Base-by-base conservation (phyloP, 1,140 invertebrate genomes). In the Ceratitis capitata region DNA sequence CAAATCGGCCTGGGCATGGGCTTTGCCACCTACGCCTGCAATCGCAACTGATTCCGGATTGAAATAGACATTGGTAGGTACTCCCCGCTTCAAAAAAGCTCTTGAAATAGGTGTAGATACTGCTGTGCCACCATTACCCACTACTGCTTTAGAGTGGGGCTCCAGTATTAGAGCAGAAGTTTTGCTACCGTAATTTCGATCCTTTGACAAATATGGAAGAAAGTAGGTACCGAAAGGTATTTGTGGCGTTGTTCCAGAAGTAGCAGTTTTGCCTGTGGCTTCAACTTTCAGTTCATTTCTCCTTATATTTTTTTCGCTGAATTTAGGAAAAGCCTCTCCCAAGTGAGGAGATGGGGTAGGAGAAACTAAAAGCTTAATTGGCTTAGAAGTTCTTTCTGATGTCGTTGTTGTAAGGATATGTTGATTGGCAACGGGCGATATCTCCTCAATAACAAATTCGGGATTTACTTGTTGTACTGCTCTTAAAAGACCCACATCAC, bases 21-120 rank as follows among this genome's bases (percentile, higher is more conserved):
- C 95, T 82, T 94, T 93, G 35, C 95, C 95, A 0, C 95, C 95
- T 14, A 95, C 94, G 2, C 95, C 95, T 12, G 93, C 95, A 5
- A 95, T 93, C n/a, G 95, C 95, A 1, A 95, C 93, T 2, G 95
- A 94, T 85, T 93, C 92, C 2, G 95, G 95, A 86, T 94, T 92
- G 87, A 95, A 95, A 53, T 94, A 89, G 26, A 96, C 93, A 82
- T 94, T 92, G 19, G 92, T 93, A 87, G 92, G 91, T 84, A 89
- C 93, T 45, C 92, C 94, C 90, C 92, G 89, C 88, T 93, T 89
- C 51, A 94, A 87, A 88, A 94, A 85, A 85, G 93, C 92, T 89
- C 92, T 92, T 14, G 95, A 94, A 82, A 95, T 90, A n/a, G 95
- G 95, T 84, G 94, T 94, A 4, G 95, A 94, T 19, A 96, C 93